A percentile compares a stretch with the other conserved stretches of the same genome.
These are phyloP conservation scores for Abrostola tripartita DNA, from an alignment of 2,888 invertebrate species.

Conservation along the genomic window DNA sequence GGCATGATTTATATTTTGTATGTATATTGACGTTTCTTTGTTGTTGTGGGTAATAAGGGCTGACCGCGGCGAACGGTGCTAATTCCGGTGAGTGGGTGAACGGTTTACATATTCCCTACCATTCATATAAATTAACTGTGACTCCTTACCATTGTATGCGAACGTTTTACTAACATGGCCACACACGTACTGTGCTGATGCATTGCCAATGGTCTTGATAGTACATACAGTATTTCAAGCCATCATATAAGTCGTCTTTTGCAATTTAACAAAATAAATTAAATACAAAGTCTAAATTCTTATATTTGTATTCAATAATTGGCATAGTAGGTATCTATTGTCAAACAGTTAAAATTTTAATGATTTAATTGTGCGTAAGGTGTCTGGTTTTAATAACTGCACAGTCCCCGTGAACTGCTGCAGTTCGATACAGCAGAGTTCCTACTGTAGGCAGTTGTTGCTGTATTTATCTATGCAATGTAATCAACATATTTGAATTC, in stretches of 20 bases:
- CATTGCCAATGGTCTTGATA: conserved; percentile 33
- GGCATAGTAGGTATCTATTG: no score
- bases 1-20: conserved; percentile 65
- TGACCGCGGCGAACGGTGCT: conserved; percentile 76
- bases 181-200: conserved; percentile 38
- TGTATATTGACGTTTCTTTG: conserved; percentile 72
- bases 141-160: conserved; percentile 64
- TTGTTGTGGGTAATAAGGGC: conserved; percentile 84
- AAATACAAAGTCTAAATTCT: no score
- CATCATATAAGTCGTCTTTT: neutral
- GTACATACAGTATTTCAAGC: conserved; percentile 15
- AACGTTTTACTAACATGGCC: conserved; percentile 63
- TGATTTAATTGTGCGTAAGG: no score
- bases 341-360: no score
- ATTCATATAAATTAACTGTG: conserved; percentile 61
- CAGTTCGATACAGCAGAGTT: neutral
- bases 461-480: neutral
- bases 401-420: no score
- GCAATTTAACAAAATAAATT: neutral
- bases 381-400: no score
- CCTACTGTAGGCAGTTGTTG: neutral
- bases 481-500: conserved; percentile 5
- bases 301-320: no score
- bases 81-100: conserved; percentile 83
- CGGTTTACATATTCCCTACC: conserved; percentile 69